Conservation (phyloP, 2,888 invertebrate genomes). For the Azorinus chamasolen region DNA sequence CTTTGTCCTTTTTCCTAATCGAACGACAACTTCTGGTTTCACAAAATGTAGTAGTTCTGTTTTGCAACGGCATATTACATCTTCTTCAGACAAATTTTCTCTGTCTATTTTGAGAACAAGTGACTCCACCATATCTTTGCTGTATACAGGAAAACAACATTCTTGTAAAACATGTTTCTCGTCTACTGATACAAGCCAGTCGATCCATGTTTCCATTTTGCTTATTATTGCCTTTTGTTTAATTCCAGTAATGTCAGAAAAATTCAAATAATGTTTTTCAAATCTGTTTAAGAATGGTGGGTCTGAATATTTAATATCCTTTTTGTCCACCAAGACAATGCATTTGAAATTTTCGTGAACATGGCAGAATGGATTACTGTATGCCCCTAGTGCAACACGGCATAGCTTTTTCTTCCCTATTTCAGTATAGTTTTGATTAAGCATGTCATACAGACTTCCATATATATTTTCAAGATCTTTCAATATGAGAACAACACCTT, state of each 20-base stretch:
- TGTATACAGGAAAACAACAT: slow-evolving; percentile 58
- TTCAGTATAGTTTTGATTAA: slow-evolving; percentile 75
- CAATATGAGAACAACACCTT: slow-evolving; percentile 68
- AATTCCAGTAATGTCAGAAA: slow-evolving; percentile 59
- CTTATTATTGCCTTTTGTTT: slow-evolving; percentile 27
- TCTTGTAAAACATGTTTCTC: slow-evolving; percentile 34
- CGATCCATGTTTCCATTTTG: slow-evolving; percentile 38
- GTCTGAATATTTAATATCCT: slow-evolving; percentile 64
- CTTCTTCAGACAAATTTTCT: not conserved
- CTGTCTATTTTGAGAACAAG: slow-evolving; percentile 38
- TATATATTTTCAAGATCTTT: slow-evolving; percentile 74
- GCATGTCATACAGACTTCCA: slow-evolving; percentile 76
- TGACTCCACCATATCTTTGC: slow-evolving; percentile 61
- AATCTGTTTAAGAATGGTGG: slow-evolving; percentile 78
- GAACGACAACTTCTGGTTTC: slow-evolving; percentile 62
- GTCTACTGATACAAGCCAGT: slow-evolving; percentile 12
- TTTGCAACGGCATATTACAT: slow-evolving; percentile 35
- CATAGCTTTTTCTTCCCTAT: slow-evolving; percentile 71
- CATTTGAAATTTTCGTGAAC: slow-evolving; percentile 74
- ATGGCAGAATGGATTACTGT: slow-evolving; percentile 74
- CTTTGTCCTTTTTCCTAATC: slow-evolving; percentile 22
- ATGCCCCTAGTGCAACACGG: slow-evolving; percentile 72
- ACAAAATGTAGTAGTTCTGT: slow-evolving; percentile 46
- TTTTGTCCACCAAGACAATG: slow-evolving; percentile 72
- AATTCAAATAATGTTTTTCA: slow-evolving; percentile 77